Evolutionary conservation across 2,113 vertebrate species (phyloP), one percentile per base, ranked within the genome.

Genomic region (Lophius piscatorius): DNA sequence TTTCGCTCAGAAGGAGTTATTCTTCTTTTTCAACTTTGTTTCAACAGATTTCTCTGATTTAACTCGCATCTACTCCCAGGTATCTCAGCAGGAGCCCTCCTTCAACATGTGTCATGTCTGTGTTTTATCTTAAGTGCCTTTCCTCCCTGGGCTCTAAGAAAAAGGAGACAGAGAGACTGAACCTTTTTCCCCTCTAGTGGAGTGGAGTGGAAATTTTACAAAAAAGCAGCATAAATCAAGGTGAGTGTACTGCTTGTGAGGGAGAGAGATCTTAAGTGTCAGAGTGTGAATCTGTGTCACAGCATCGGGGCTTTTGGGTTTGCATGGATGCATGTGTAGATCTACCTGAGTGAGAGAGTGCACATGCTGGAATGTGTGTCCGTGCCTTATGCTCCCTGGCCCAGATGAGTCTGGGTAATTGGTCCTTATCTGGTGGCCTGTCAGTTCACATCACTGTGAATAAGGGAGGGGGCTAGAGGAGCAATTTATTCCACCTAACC

Each of bases 121-220:
- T 78, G 80, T 42, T 36, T 84, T 85, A 78, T 78, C 78, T 84
- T 78, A 87, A 86, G 79, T 83, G 71, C 76, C 76, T 82, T 78
- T 77, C 67, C 47, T 76, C 79, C 74, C 71, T 23, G 50, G 82
- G 81, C 84, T 56, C 70, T 66, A 68, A 13, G 28, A 52, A 67
- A 68, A 57, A 42, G 54, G 70, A 64, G 65, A 74, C 33, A 46
- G 40, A 75, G 44, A 63, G 44, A 67, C 40, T 46, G 42, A 74
- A 80, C 44, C 54, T 44, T 75, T 76, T 35, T 22, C 36, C 63
- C 64, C 67, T 69, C 42, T 18, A 78, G 70, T 31, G 29, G 29
- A 31, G 29, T 10, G 8, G 8, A 31, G 62, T 66, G 56, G 23
- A 24, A 44, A 68, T n/a, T n/a, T n/a, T n/a, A n/a, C n/a, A 56